These are phyloP conservation scores for Pterocles gutturalis DNA, from an alignment of 2,113 vertebrate species.

Conservation along the genomic window DNA sequence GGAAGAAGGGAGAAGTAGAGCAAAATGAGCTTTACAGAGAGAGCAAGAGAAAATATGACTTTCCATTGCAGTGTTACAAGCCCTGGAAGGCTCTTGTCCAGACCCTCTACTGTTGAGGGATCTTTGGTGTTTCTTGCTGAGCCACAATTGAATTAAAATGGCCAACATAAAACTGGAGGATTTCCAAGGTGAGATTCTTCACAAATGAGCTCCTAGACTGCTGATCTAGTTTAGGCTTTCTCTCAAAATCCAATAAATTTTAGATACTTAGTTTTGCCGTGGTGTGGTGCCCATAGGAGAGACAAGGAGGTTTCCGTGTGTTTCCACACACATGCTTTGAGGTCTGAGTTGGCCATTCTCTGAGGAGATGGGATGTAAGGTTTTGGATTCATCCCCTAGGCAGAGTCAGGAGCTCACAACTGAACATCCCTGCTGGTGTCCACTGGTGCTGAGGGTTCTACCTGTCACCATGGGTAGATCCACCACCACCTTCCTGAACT, in stretches of 20 bases:
- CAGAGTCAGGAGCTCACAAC: neutral
- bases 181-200: neutral
- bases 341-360: neutral
- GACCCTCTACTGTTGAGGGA: neutral
- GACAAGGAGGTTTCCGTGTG: neutral
- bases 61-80: neutral
- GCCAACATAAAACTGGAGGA: neutral
- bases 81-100: neutral
- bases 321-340: neutral
- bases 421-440: neutral
- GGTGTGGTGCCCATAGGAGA: neutral
- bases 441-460: neutral
- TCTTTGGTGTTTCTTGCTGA: neutral
- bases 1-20: neutral
- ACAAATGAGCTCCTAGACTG: neutral
- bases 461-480: neutral
- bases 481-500: neutral
- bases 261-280: neutral
- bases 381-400: neutral
- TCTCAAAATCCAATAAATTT: neutral
- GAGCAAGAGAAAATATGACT: neutral
- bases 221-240: neutral
- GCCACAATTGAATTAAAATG: neutral
- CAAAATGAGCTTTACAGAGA: neutral
- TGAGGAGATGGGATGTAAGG: fast-evolving